Base-by-base conservation (phyloP, 2,113 vertebrate species). In the Takifugu flavidus region DNA sequence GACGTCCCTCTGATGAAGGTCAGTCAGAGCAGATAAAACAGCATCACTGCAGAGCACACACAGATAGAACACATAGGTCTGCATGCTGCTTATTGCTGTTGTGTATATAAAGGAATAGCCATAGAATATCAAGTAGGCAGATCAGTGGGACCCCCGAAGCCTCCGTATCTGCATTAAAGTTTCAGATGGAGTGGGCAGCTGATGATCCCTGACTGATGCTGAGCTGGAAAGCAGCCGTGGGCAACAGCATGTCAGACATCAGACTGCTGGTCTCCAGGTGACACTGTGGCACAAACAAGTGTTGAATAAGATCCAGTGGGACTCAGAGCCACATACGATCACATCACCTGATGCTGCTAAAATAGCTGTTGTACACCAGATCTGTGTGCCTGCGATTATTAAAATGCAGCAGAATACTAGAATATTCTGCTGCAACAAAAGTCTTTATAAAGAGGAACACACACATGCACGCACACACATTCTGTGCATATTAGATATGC, bases 181-280 rank as follows among this genome's bases (percentile, higher is more conserved):
- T 91, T 92, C 75, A 92, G 84, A 58, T 64, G 46, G 77, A 59
- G 56, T 70, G 82, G 80, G 86, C 73, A 53, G 31, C 72, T 64
- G 67, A 72, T 61, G 60, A 80, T 78, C 79, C 78, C 66, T 45
- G 71, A 54, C 82, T 80, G 75, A 80, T 64, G 87, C 77, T 61
- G 79, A 70, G 75, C 86, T 90, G 86, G 86, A 88, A 85, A 80
- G 80, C 81, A 80, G 87, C 91, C 89, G 91, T 86, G 75, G 89
- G 91, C 90, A 84, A 90, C 82, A 86, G 87, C 79, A 83, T 92
- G 90, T 91, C 74, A 76, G 77, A 90, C 82, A 88, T 82, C 61
- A 39, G 73, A 59, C 68, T 59, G 59, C 56, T 44, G 76, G 85
- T 91, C 89, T 88, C 87, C 69, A 80, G 87, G 84, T 84, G 75